Evolutionary conservation across 2,888 invertebrate genomes (phyloP).

Genomic region (Tetheella fluctuosa): DNA sequence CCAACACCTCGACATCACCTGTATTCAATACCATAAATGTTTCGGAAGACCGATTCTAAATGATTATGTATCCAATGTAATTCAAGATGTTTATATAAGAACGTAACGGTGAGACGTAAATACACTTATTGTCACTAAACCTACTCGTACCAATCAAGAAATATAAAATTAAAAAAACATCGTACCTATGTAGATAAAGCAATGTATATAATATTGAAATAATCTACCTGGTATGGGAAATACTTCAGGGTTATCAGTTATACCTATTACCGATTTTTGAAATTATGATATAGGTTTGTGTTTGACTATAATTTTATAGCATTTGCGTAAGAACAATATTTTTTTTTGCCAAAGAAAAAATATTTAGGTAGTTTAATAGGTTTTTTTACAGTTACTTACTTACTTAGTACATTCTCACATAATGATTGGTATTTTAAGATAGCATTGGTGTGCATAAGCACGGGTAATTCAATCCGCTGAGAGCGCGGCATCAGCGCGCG

Average conservation of each 20-base stretch:
- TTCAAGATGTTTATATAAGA: background rate
- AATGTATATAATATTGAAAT: no score
- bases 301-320: no score
- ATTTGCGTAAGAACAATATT: no score
- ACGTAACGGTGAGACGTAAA: background rate
- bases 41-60: constrained; percentile 33
- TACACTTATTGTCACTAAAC: background rate
- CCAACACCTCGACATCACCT: constrained; percentile 56
- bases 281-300: no score
- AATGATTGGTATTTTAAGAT: constrained; percentile 5
- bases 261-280: no score
- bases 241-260: no score
- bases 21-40: constrained; percentile 29
- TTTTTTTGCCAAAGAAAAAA: background rate
- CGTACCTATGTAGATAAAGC: no score
- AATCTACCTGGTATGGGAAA: no score
- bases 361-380: background rate
- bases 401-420: background rate
- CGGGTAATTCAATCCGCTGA: constrained; percentile 74
- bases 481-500: constrained; percentile 64
- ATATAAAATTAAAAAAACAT: background rate
- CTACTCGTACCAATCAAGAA: background rate
- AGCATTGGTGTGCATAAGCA: constrained; percentile 11
- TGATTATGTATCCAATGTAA: constrained; percentile 6
- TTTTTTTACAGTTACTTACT: background rate